Percentiles rank a stretch among this genome's conserved stretches.
Evolutionary conservation across 2,797 vertebrate genomes (phyloP).

Genomic region (Rhinogobio ventralis): DNA sequence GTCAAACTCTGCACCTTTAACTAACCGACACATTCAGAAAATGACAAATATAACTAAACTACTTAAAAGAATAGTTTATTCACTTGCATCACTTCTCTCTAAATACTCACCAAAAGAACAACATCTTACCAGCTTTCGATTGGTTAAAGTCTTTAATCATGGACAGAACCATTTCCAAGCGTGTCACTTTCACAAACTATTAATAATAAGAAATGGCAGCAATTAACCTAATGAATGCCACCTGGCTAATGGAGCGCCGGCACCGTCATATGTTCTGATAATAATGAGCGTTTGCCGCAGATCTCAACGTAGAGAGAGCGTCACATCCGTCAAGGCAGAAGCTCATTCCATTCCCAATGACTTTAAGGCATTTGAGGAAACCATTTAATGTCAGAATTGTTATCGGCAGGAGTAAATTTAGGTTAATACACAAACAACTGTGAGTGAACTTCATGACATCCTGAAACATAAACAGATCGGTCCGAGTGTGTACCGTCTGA

Average conservation of each 20-base stretch:
- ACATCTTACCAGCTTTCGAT: neutral
- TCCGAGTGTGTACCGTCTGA: neutral
- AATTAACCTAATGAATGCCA: constrained; percentile 92
- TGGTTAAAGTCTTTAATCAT: neutral
- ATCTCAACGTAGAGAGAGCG: constrained; percentile 80
- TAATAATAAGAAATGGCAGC: constrained; percentile 91
- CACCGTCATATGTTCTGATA: constrained; percentile 89
- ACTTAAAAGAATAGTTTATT: neutral
- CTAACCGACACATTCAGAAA: neutral
- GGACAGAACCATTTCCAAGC: constrained; percentile 37
- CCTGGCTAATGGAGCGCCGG: constrained; percentile 91
- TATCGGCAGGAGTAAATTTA: constrained; percentile 10
- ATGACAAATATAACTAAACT: neutral
- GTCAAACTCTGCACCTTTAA: constrained; percentile 73
- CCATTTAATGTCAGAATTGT: constrained; percentile 18
- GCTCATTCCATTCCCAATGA: constrained; percentile 75
- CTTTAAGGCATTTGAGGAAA: constrained; percentile 53
- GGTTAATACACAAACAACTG: neutral
- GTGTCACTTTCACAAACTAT: constrained; percentile 52
- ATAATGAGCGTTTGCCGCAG: constrained; percentile 89
- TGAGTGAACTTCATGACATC: neutral
- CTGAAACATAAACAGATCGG: no score
- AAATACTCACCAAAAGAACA: neutral
- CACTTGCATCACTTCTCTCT: neutral
- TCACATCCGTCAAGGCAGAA: constrained; percentile 68